phyloP scores from a whole-genome alignment of 2,113 vertebrate species.

The Aleadryas rufinucha region DNA sequence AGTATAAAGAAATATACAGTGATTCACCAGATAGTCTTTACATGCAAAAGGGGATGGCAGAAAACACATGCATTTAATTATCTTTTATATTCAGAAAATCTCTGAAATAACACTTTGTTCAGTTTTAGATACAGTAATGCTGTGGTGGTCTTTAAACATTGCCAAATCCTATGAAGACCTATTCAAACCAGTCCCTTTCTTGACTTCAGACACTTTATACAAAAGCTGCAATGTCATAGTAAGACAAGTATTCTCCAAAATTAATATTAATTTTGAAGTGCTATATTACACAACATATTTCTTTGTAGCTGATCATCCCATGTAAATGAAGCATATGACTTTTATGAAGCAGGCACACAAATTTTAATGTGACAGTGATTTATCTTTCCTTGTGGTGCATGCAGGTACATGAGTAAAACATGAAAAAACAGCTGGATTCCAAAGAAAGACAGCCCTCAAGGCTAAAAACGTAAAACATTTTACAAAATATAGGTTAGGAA shows the following conservation, averaged over 20 bases:
- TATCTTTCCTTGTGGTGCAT: not conserved
- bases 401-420: not conserved
- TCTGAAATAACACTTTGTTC: not conserved
- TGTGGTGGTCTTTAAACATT: not conserved
- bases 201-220: not conserved
- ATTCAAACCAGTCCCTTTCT: not conserved
- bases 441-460: not conserved
- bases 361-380: constrained; percentile 49
- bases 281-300: not conserved
- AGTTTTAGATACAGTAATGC: not conserved
- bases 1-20: not conserved
- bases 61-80: constrained; percentile 3
- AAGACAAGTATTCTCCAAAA: not conserved
- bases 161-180: not conserved
- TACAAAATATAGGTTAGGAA: constrained; percentile 20
- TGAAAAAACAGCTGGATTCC: not conserved
- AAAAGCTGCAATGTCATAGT: not conserved
- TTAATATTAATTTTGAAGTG: not conserved
- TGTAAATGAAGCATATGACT: constrained; percentile 44
- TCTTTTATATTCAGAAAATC: not conserved
- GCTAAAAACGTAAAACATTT: not conserved
- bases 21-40: not conserved
- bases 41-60: not conserved
- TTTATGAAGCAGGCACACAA: not conserved
- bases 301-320: not conserved